Percentiles rank a stretch among this genome's conserved stretches.
Evolutionary conservation across 2,113 vertebrate species (phyloP).

Genomic region (Campylomormyrus numenius): DNA sequence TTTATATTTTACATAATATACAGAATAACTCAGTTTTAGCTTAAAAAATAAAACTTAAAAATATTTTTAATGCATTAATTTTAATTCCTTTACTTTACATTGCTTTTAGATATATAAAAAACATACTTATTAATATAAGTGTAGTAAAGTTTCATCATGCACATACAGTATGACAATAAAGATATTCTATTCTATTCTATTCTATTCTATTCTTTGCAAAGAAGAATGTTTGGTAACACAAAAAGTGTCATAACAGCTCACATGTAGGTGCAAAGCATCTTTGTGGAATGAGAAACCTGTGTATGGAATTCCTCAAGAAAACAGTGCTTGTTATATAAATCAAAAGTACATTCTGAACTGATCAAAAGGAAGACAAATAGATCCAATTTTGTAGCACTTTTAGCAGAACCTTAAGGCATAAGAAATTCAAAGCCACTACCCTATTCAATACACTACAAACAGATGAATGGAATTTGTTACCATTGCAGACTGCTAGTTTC

Average conservation of each 20-base stretch:
- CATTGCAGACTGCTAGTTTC: constrained; percentile 53
- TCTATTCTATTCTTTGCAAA: not conserved
- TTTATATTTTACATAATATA: not conserved
- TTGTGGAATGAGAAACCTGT: constrained; percentile 14
- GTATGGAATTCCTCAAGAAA: constrained; percentile 39
- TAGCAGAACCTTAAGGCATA: constrained; percentile 45
- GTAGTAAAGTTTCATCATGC: not conserved
- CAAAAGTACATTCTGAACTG: constrained; percentile 54
- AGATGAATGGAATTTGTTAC: constrained; percentile 55
- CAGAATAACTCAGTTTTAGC: not conserved
- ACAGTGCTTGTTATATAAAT: constrained; percentile 49
- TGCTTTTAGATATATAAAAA: not conserved
- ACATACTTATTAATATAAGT: not conserved
- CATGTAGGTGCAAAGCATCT: constrained; percentile 35
- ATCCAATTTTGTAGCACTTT: constrained; percentile 47
- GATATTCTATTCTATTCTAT: not conserved
- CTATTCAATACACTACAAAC: constrained; percentile 58
- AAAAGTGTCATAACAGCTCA: constrained; percentile 16
- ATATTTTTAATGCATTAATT: not conserved
- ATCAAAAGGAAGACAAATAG: constrained; percentile 62
- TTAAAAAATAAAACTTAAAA: not conserved
- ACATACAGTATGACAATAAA: not conserved
- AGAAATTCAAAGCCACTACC: constrained; percentile 53
- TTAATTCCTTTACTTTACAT: not conserved
- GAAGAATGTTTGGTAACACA: not conserved